These are phyloP conservation scores for Standfussiana lucernea DNA, from an alignment of 2,888 invertebrate species.

Conservation along the genomic window DNA sequence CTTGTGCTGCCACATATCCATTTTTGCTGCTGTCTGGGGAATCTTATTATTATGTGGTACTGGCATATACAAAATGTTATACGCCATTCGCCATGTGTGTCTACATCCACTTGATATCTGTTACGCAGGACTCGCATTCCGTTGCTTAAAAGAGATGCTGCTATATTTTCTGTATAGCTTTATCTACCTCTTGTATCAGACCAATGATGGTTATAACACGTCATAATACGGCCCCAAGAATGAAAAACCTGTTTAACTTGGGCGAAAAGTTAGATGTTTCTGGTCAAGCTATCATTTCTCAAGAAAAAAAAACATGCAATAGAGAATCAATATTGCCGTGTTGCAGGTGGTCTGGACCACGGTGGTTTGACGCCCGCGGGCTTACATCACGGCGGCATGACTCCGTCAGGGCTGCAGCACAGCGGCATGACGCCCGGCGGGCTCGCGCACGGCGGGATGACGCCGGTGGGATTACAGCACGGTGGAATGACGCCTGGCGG, in stretches of 20 bases:
- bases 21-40: not conserved
- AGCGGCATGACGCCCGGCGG: conserved; percentile 83
- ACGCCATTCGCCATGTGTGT: no score
- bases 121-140: not conserved
- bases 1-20: not conserved
- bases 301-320: not conserved
- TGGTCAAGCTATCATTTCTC: not conserved
- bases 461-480: conserved; percentile 83
- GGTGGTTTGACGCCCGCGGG: conserved; percentile 84
- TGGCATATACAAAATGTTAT: not conserved
- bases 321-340: not conserved
- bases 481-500: conserved; percentile 77
- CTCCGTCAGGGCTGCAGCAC: conserved; percentile 81
- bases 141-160: not conserved
- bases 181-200: not conserved
- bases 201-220: not conserved
- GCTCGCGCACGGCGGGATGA: conserved; percentile 84
- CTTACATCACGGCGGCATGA: conserved; percentile 85
- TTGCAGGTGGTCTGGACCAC: conserved; percentile 60
- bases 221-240: not conserved
- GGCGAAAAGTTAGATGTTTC: not conserved
- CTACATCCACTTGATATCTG: not conserved
- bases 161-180: not conserved
- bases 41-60: not conserved
- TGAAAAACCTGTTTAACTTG: not conserved